These are phyloP conservation scores for Peromyscus leucopus DNA, from an alignment of 2,113 vertebrate species.

Conservation along the genomic window DNA sequence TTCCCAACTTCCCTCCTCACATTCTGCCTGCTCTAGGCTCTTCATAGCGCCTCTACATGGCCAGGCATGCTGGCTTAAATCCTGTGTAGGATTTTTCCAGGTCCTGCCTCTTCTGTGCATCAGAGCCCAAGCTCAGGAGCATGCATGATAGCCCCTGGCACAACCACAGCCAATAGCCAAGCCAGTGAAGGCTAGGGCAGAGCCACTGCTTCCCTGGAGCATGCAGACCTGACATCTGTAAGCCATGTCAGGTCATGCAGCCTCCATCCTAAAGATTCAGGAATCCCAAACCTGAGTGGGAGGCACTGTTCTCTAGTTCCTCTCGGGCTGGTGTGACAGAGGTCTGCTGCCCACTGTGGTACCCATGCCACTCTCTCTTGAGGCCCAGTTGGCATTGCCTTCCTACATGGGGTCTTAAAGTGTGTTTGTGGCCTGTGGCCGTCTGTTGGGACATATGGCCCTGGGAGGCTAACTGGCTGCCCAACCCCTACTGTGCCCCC, in stretches of 20 bases:
- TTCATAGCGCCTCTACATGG: background rate
- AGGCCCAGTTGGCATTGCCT: constrained; percentile 41
- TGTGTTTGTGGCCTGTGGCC: background rate
- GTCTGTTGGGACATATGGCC: background rate
- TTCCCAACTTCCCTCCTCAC: background rate
- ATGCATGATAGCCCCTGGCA: background rate
- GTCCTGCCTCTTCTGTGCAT: background rate
- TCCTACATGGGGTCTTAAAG: constrained; percentile 61
- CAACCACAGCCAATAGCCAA: background rate
- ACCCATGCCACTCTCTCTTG: background rate
- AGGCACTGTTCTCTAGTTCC: background rate
- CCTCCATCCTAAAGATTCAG: background rate
- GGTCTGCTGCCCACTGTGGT: background rate
- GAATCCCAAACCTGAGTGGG: background rate
- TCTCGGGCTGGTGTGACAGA: constrained; percentile 27
- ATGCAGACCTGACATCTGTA: background rate
- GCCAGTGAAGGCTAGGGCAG: background rate
- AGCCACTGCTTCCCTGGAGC: background rate
- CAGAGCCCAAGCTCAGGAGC: background rate
- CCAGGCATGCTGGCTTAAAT: background rate
- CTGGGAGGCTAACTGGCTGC: background rate
- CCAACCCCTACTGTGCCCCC: background rate
- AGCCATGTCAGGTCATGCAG: background rate
- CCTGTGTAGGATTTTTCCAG: background rate
- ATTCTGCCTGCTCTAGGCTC: background rate